Base-by-base conservation (phyloP, 2,888 invertebrate genomes). In the Gerris lacustris region DNA sequence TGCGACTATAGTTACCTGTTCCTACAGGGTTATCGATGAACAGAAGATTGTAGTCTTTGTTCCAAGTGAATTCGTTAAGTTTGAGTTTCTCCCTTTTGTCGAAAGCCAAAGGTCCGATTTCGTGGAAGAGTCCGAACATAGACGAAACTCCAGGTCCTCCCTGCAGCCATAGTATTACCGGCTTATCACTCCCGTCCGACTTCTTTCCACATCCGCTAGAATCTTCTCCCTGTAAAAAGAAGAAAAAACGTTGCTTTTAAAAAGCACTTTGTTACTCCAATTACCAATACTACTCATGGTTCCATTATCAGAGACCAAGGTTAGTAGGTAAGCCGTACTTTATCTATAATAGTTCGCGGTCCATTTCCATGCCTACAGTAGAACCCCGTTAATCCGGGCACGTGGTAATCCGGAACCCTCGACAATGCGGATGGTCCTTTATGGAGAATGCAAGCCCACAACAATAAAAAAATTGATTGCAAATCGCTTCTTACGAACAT, bases 21-120 rank as follows among this genome's bases (percentile, higher is more conserved):
- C 94, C 93, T 0, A 92, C 95, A 0, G 96, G 96, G 80, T 93
- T 95, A 79, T 96, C 96, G 71, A 96, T 90, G 79, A 91, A 96
- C 70, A 96, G 84, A 67, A 96, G 80, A 76, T 89, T 88, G 79
- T 92, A 91, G 18, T 86, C 86, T 55, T 84, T 81, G 72, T 87
- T 88, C 96, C 95, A 96, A 6, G 89, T 86, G 76, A 88, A 88
- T 76, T 89, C 85, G 63, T 92, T 84, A 74, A 85, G 81, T 74
- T 83, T 82, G 69, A 89, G 79, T 9, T 55, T 70, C 6, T 69
- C 67, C 6, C 68, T 45, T 17, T 67, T 67, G 15, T 67, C 70
- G 17, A 72, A 69, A 45, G 69, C 66, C 62, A 73, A 73, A 6
- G 76, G 94, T 0, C 96, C 91, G 78, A 93, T 90, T 81, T 95